Evolutionary conservation across 2,797 vertebrate species (phyloP), one percentile per base, ranked within the genome.

Genomic region (Martes flavigula): DNA sequence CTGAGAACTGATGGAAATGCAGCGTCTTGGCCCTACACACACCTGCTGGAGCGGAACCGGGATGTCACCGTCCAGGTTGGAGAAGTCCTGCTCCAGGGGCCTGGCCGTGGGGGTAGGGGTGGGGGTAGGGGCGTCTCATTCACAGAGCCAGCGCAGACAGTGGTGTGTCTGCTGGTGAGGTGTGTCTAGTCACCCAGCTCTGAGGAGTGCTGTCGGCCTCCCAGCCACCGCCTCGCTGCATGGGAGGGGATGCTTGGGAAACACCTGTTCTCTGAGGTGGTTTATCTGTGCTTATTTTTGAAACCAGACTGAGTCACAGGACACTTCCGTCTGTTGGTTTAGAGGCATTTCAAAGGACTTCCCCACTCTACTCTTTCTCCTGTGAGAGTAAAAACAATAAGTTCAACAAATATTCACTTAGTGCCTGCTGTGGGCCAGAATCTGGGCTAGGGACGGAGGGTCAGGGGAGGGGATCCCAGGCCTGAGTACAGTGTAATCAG

Each of bases 301-400:
- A 48, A 91, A n/a, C n/a, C 75, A 81, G 18, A 51, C 25, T 58
- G 88, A 82, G 51, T 94, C 90, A 92, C 51, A 83, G 40, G 89
- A 75, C 54, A 25, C 48, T 91, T 93, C 23, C 6, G 1, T 90
- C 58, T 87, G 43, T 90, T 66, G 72, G 43, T 58, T 73, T 58
- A 51, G 87, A 66, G 77, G n/a, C 17, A 46, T 72, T 90, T 92
- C 72, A 82, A 40, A 79, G 51, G 46, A 79, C 48, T 77, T 35
- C n/a, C 38, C 64, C 38, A 32, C 38, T 66, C 30, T 21, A 9
- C 40, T 38, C 48, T 43, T 89, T 82, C 68, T 60, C 54, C 48
- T 38, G 62, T 77, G 46, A 78, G 43, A 25, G 20, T 75, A 30
- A 73, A 58, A 90, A 84, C 60, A 72, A 32, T 73, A 64, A 54